Conservation (phyloP, 2,113 vertebrate species). For the Coryphaenoides rupestris region DNA sequence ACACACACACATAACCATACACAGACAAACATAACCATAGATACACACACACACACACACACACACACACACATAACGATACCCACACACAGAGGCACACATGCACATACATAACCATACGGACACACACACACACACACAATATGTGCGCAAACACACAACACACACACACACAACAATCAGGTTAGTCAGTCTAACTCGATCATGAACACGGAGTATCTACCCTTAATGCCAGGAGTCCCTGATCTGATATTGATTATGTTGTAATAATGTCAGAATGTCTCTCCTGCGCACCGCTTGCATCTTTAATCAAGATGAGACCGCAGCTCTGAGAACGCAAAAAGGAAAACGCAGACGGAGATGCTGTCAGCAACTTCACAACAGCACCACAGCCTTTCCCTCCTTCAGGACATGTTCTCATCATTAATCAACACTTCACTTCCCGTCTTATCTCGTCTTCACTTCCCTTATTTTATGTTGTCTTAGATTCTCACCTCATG, state of each 20-base stretch:
- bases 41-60: too few relatives aligned
- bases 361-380: background rate
- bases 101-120: too few relatives aligned
- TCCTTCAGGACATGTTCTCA: too few relatives aligned
- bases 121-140: constrained; percentile 18
- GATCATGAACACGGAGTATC: constrained; percentile 37
- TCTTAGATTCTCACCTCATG: too few relatives aligned
- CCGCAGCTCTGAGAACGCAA: background rate
- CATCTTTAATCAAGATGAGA: background rate
- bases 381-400: background rate
- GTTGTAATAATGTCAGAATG: constrained; percentile 45
- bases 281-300: constrained; percentile 8
- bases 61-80: too few relatives aligned
- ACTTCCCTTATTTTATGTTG: too few relatives aligned
- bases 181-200: constrained; percentile 26
- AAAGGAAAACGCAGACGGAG: background rate
- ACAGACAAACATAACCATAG: background rate
- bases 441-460: too few relatives aligned
- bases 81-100: too few relatives aligned
- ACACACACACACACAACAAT: constrained; percentile 9
- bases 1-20: constrained; percentile 3
- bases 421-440: too few relatives aligned
- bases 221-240: constrained; percentile 41
- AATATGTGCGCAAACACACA: background rate
- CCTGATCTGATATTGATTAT: constrained; percentile 47